These are phyloP conservation scores for Tribolium madens DNA, from an alignment of 1,140 invertebrate species.

Conservation along the genomic window DNA sequence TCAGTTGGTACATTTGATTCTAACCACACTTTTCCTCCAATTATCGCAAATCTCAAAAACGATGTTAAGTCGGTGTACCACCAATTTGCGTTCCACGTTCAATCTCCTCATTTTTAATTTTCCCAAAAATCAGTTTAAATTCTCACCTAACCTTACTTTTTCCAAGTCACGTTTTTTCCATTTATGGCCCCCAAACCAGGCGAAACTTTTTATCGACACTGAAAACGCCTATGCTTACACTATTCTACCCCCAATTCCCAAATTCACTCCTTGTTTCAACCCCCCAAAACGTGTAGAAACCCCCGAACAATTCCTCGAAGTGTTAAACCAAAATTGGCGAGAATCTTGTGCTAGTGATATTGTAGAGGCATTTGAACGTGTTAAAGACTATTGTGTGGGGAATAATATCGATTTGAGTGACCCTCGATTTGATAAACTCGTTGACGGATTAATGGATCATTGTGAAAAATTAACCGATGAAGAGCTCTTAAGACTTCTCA, in stretches of 20 bases:
- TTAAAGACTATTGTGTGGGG: conserved; percentile 63
- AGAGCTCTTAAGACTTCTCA: conserved; percentile 64
- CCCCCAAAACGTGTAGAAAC: conserved; percentile 3
- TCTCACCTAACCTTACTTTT: conserved; percentile 25
- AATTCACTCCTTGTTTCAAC: background rate
- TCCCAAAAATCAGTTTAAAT: too few species aligned
- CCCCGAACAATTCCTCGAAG: conserved; percentile 47
- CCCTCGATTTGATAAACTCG: conserved; percentile 64
- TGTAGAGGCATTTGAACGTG: conserved; percentile 61
- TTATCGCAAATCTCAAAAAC: too few species aligned
- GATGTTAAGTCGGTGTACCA: too few species aligned
- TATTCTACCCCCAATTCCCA: conserved; percentile 24
- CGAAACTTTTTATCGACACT: conserved; percentile 63
- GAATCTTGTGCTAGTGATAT: conserved; percentile 56
- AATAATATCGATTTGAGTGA: conserved; percentile 64
- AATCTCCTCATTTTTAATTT: too few species aligned
- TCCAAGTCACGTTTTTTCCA: background rate
- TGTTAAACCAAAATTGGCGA: conserved; percentile 57
- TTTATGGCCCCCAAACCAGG: background rate
- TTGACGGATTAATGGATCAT: conserved; percentile 64
- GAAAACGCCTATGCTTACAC: conserved; percentile 57
- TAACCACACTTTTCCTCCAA: too few species aligned
- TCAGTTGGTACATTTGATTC: too few species aligned
- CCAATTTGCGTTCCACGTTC: too few species aligned
- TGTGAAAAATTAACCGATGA: conserved; percentile 65